Base-by-base conservation (phyloP, 2,113 vertebrate species). In the Cervus canadensis region DNA sequence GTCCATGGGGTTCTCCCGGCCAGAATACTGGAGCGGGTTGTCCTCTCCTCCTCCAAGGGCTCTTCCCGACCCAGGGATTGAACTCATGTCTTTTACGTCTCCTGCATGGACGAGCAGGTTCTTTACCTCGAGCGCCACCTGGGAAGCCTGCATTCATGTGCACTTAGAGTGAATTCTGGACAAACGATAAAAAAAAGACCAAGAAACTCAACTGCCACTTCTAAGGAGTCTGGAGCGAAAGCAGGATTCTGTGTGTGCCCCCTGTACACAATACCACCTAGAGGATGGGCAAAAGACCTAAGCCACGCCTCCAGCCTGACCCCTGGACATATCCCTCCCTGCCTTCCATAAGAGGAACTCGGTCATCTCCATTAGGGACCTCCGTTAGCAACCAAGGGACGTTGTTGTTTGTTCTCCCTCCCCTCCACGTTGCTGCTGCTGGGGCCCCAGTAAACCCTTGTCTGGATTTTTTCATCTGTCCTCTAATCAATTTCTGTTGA, bases 341-440 rank as follows among this genome's bases (percentile, higher is more conserved):
- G 13, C 3, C 15, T 28, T 26, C 74, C 7, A 9, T 16, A 78
- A 26, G 43, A 16, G 7, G 74, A 78, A 16, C 13, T 14, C 28
- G 3, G 40, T 78, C 40, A 28, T 7, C 25, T 2, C 74, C 40
- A 11, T 78, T 45, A 8, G 74, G 74, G 74, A 9, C 13, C 3
- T 71, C 64, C 64, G 11, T 36, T 15, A 45, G 25, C 13, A 28
- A 16, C 40, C 74, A 45, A 78, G 74, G 3, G 7, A 28, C 13
- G 2, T 14, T 0, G 23, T 15, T 15, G 14, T 78, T 78, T 28
- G 40, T 45, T 78, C 6, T 5, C 13, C 74, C 40, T 78, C 25
- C 40, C 2, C 1, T 1, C 3, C 74, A 26, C 3, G 0, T 45
- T 8, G 13, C 40, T 16, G 74, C 40, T 28, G 40, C 7, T 2